Evolutionary conservation across 2,113 vertebrate genomes (phyloP).

Genomic region (Muntiacus reevesi): DNA sequence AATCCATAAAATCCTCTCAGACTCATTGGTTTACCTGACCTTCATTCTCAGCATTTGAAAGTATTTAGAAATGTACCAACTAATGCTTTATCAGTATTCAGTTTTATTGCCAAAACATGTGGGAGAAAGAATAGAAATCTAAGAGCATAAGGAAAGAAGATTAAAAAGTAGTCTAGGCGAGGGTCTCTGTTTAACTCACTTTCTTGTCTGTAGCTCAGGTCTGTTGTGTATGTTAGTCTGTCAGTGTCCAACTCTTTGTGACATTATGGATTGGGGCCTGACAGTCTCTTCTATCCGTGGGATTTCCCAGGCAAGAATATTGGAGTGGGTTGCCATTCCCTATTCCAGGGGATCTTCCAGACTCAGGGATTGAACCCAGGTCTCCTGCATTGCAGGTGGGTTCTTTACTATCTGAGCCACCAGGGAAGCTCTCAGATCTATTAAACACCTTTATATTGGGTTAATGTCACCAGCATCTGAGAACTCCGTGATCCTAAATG

Average conservation of each 20-base stretch:
- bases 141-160: conserved; percentile 37
- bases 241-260: not conserved
- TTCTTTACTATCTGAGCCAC: not conserved
- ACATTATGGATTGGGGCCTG: not conserved
- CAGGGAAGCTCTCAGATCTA: not conserved
- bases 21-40: conserved; percentile 40
- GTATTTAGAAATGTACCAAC: not conserved
- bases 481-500: not conserved
- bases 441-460: not conserved
- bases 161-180: conserved; percentile 8
- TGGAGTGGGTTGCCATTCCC: not conserved
- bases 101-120: conserved; percentile 25
- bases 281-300: not conserved
- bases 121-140: conserved; percentile 6
- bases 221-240: not conserved
- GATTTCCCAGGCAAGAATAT: not conserved
- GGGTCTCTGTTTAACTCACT: not conserved
- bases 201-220: not conserved
- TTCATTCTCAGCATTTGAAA: conserved; percentile 20
- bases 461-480: not conserved
- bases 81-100: conserved; percentile 37
- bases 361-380: not conserved
- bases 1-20: conserved; percentile 21
- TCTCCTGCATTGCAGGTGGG: not conserved
- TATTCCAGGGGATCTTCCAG: not conserved